A percentile compares a stretch with the other conserved stretches of the same genome.
phyloP scores from a whole-genome alignment of 2,113 vertebrate species.

The Saimiri boliviensis region DNA sequence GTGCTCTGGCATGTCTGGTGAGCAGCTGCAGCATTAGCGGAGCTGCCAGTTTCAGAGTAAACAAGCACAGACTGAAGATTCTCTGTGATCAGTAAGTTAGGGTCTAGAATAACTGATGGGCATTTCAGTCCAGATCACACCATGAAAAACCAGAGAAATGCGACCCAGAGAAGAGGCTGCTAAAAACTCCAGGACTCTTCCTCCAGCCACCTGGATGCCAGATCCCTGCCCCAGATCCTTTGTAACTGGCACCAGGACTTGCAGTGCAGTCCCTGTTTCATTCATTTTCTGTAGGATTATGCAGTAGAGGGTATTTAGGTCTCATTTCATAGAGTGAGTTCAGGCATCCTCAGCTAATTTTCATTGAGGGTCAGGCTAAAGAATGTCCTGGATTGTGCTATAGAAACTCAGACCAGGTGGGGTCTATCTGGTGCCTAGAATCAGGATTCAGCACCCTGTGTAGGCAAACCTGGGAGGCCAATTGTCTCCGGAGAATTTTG shows the following conservation, averaged over 20 bases:
- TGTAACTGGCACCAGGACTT: background rate
- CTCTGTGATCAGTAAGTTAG: background rate
- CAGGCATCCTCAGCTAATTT: background rate
- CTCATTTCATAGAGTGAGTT: background rate
- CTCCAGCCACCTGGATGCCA: background rate
- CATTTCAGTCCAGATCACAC: background rate
- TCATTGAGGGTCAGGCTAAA: background rate
- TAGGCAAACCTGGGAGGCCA: background rate
- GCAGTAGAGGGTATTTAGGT: background rate
- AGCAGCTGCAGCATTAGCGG: fast-evolving
- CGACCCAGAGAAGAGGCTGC: background rate
- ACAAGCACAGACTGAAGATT: background rate
- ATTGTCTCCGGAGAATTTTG: background rate
- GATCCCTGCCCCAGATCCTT: background rate
- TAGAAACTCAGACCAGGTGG: background rate
- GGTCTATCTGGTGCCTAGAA: background rate
- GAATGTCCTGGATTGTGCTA: background rate
- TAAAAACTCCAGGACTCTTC: background rate
- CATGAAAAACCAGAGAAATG: background rate
- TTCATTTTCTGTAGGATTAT: background rate
- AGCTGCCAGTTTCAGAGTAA: background rate
- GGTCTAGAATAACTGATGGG: background rate
- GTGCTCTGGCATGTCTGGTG: background rate
- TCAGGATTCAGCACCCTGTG: background rate
- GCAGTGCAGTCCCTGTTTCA: background rate